phyloP scores from a whole-genome alignment of 2,797 vertebrate genomes.

The Gymnopithys bicolor region DNA sequence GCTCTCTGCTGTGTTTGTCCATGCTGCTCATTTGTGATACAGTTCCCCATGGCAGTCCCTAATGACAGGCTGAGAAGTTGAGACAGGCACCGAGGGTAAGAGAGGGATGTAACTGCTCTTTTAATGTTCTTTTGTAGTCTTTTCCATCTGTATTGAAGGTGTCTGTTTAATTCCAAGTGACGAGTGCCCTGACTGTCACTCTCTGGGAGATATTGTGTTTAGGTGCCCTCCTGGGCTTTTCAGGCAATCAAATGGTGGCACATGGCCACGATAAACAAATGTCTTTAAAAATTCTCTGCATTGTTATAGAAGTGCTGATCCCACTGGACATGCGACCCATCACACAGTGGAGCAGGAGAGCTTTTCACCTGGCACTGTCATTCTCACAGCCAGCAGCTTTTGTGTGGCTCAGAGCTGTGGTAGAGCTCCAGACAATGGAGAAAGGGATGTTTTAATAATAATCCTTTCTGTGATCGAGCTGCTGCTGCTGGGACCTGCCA shows the following conservation, averaged over 20 bases:
- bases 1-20: not conserved
- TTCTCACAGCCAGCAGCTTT: not conserved
- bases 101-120: not conserved
- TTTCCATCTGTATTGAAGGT: not conserved
- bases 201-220: not conserved
- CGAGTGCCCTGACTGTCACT: conserved; percentile 15
- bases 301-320: not conserved
- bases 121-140: conserved; percentile 33
- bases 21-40: not conserved
- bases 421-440: not conserved
- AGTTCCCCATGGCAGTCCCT: not conserved
- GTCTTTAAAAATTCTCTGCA: not conserved
- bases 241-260: conserved; percentile 8
- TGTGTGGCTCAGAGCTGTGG: not conserved
- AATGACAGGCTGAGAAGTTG: not conserved
- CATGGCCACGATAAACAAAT: not conserved
- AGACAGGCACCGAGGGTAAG: not conserved
- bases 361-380: not conserved
- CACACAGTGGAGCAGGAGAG: not conserved
- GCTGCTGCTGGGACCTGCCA: not conserved
- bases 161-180: conserved; percentile 4
- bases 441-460: not conserved
- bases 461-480: not conserved
- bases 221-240: conserved; percentile 53
- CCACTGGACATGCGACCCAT: not conserved